Conservation (phyloP, 2,888 invertebrate genomes). For the Diogma glabrata region DNA sequence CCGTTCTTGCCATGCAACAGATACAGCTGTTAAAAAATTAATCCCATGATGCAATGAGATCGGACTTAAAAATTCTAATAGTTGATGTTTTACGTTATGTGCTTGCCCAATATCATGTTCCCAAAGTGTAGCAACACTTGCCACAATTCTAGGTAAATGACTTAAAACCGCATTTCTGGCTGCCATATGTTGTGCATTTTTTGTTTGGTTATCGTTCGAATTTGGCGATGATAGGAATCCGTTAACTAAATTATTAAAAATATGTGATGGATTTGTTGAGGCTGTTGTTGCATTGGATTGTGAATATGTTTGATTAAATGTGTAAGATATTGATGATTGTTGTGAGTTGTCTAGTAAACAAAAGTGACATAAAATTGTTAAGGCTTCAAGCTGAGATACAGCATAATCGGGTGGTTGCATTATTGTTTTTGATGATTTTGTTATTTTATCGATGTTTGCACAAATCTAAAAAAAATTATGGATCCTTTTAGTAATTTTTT, state of each 20-base stretch:
- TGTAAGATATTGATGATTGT: conserved; percentile 42
- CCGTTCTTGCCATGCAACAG: conserved; percentile 75
- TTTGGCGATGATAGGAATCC: conserved; percentile 59
- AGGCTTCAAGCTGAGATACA: conserved; percentile 61
- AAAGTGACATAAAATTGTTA: conserved; percentile 69
- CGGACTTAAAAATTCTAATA: conserved; percentile 73
- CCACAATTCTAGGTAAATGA: conserved; percentile 68
- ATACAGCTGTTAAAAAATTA: conserved; percentile 69
- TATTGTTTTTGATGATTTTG: conserved; percentile 30
- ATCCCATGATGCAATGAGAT: conserved; percentile 71
- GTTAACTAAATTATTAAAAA: conserved; percentile 69
- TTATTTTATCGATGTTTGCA: conserved; percentile 58
- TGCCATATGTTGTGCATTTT: conserved; percentile 33
- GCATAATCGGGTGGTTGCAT: conserved; percentile 61
- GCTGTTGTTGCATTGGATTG: conserved; percentile 42
- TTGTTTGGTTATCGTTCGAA: conserved; percentile 24
- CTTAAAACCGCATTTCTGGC: conserved; percentile 65
- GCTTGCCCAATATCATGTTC: conserved; percentile 50
- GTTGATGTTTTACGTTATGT: conserved; percentile 54
- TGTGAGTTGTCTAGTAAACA: conserved; percentile 54
- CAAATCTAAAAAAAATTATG: too few species aligned
- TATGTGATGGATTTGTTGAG: conserved; percentile 52
- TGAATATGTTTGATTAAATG: conserved; percentile 44
- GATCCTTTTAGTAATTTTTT: too few species aligned
- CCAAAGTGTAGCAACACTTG: conserved; percentile 70